Evolutionary conservation across 2,113 vertebrate species (phyloP).

Genomic region (western clawed frog (Xenopus tropicalis)): DNA sequence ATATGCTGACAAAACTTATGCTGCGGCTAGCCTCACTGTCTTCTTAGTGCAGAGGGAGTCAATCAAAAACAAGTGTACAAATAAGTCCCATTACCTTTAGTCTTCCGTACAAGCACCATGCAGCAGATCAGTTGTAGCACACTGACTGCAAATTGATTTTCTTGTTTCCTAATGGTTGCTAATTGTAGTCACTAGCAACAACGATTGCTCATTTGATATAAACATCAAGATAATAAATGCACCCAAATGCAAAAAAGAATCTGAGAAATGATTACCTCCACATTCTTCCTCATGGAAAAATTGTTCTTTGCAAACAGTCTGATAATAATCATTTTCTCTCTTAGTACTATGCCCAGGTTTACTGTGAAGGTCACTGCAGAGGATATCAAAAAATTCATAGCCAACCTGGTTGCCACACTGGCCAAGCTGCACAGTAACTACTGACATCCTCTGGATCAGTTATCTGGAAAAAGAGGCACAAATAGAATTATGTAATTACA

Average conservation of each 20-base stretch:
- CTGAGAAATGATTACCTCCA: conserved; percentile 64
- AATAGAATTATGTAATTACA: neutral
- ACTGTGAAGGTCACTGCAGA: conserved; percentile 66
- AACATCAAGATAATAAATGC: too few relatives aligned
- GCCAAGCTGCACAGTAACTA: conserved; percentile 87
- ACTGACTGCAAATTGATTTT: too few relatives aligned
- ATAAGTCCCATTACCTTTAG: too few relatives aligned
- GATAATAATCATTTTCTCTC: conserved; percentile 67
- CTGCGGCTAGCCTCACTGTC: too few relatives aligned
- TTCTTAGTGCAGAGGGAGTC: too few relatives aligned
- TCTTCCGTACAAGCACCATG: too few relatives aligned
- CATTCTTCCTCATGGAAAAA: conserved; percentile 74
- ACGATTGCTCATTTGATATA: too few relatives aligned
- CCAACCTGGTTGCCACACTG: conserved; percentile 96
- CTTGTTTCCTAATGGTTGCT: too few relatives aligned
- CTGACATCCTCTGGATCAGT: conserved; percentile 68
- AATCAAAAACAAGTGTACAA: too few relatives aligned
- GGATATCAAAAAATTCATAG: conserved; percentile 73
- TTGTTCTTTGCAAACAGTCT: conserved; percentile 66
- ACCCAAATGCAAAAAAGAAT: neutral
- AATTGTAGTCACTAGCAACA: too few relatives aligned
- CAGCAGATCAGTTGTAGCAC: too few relatives aligned
- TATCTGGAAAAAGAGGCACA: conserved; percentile 26
- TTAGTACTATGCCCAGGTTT: conserved; percentile 58
- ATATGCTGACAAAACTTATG: too few relatives aligned